A percentile compares a stretch with the other conserved stretches of the same genome.
Conservation (phyloP, 2,888 invertebrate genomes). For the Nemotelus pantherinus region DNA sequence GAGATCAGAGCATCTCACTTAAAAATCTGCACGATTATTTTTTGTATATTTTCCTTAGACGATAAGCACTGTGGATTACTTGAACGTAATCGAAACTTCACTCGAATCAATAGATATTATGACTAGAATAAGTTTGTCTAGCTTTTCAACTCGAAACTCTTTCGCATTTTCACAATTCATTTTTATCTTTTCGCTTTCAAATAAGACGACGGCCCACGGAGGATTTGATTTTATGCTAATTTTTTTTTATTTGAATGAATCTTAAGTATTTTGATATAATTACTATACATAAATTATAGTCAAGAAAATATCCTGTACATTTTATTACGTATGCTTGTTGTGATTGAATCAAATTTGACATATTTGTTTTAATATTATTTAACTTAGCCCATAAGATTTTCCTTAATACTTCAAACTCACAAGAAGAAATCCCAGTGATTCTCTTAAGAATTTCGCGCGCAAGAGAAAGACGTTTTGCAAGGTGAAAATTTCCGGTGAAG, state of each 20-base stretch:
- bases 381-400: slow-evolving; percentile 35
- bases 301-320: slow-evolving; percentile 43
- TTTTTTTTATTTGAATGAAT: slow-evolving; percentile 24
- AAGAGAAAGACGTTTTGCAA: background rate
- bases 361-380: slow-evolving; percentile 46
- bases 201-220: slow-evolving; percentile 62
- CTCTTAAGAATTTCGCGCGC: slow-evolving; percentile 36
- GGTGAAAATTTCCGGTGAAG: slow-evolving; percentile 38
- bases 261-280: slow-evolving; percentile 34
- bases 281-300: slow-evolving; percentile 39
- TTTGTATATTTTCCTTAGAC: slow-evolving; percentile 44
- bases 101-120: slow-evolving; percentile 49
- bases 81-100: slow-evolving; percentile 54
- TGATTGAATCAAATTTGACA: slow-evolving; percentile 55
- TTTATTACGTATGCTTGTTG: slow-evolving; percentile 56
- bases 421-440: slow-evolving; percentile 30
- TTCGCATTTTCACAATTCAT: slow-evolving; percentile 25
- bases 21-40: background rate
- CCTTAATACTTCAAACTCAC: slow-evolving; percentile 52
- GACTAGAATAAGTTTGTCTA: background rate
- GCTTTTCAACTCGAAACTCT: slow-evolving; percentile 16
- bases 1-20: background rate
- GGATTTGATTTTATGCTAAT: slow-evolving; percentile 58
- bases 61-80: slow-evolving; percentile 56
- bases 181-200: slow-evolving; percentile 30